Percentiles rank a stretch among this genome's conserved stretches.
phyloP scores from a whole-genome alignment of 2,888 invertebrate genomes.

The Stenoptilia bipunctidactyla region DNA sequence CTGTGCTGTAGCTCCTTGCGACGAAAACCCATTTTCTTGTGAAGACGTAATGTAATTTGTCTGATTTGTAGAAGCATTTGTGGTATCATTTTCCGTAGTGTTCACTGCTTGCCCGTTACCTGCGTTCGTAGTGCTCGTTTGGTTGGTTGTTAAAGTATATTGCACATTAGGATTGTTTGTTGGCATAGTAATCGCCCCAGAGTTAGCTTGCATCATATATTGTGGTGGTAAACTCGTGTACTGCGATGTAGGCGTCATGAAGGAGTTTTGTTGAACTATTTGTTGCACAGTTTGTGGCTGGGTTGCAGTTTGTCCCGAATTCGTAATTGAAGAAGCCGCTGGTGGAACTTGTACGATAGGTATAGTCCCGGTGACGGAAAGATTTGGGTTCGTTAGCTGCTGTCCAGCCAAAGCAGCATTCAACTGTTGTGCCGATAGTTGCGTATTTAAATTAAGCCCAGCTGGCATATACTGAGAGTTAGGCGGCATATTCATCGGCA shows the following conservation, averaged over 20 bases:
- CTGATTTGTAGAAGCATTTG: constrained; percentile 39
- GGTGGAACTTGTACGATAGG: constrained; percentile 54
- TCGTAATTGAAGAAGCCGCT: constrained; percentile 38
- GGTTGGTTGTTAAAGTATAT: constrained; percentile 39
- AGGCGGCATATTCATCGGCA: constrained; percentile 55
- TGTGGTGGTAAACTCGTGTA: constrained; percentile 46
- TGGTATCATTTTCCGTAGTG: constrained; percentile 33
- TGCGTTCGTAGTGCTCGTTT: constrained; percentile 31
- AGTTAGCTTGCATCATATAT: constrained; percentile 50
- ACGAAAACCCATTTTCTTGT: constrained; percentile 42
- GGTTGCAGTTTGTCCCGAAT: constrained; percentile 28
- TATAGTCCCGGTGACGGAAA: constrained; percentile 39
- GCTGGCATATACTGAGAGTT: constrained; percentile 53
- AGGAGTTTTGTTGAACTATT: constrained; percentile 41
- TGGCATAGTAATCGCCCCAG: constrained; percentile 36
- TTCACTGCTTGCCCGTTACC: constrained; percentile 34
- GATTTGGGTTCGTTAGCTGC: constrained; percentile 38
- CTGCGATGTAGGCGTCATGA: constrained; percentile 44
- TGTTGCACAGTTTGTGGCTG: constrained; percentile 46
- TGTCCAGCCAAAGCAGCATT: constrained; percentile 55
- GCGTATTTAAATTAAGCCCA: constrained; percentile 52
- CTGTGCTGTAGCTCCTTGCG: constrained; percentile 29
- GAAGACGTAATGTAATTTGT: constrained; percentile 56
- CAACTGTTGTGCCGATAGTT: constrained; percentile 54
- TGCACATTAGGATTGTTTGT: constrained; percentile 41